phyloP scores from a whole-genome alignment of 2,888 invertebrate genomes.

The Tipula lateralis region DNA sequence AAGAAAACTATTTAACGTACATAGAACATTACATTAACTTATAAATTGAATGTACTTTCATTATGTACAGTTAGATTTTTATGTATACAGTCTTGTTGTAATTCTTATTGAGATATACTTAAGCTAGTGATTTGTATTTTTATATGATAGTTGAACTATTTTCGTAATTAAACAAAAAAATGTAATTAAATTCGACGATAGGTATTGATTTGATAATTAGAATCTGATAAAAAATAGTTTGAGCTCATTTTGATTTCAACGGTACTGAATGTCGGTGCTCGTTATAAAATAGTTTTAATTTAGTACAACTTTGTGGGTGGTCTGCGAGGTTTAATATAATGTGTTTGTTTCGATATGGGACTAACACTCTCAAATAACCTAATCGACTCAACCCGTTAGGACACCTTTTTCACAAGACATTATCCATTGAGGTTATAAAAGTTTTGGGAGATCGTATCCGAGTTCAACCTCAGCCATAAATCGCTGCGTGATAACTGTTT shows the following conservation, averaged over 20 bases:
- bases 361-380: too few species aligned
- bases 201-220: not conserved
- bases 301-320: not conserved
- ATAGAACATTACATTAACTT: not conserved
- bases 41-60: not conserved
- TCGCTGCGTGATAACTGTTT: too few species aligned
- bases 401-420: too few species aligned
- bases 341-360: not conserved
- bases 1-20: not conserved
- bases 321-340: not conserved
- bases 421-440: too few species aligned
- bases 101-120: not conserved
- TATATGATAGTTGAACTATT: not conserved
- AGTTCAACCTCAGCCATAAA: too few species aligned
- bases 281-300: not conserved
- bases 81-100: not conserved
- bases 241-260: not conserved
- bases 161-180: not conserved
- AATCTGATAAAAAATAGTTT: not conserved
- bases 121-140: not conserved
- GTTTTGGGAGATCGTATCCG: too few species aligned
- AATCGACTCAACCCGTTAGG: too few species aligned
- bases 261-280: not conserved
- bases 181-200: not conserved
- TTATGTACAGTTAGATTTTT: not conserved